These are phyloP conservation scores for Stylophora pistillata DNA, from an alignment of 64 coral and sea anemone species.

Conservation along the genomic window DNA sequence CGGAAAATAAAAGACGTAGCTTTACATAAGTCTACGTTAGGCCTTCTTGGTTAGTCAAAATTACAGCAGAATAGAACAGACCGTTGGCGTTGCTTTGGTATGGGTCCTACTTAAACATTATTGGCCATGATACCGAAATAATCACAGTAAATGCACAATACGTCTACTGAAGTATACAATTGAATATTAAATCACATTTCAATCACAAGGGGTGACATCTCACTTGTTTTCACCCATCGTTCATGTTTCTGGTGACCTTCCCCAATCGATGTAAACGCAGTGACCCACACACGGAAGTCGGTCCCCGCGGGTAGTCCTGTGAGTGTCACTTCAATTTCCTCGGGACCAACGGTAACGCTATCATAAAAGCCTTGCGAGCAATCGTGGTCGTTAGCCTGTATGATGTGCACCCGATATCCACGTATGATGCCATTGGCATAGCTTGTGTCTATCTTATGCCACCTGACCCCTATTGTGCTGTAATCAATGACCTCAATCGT, in stretches of 20 bases:
- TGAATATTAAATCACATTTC: not conserved
- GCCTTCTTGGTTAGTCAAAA: too few relatives aligned
- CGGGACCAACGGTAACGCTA: not conserved
- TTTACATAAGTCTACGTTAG: too few relatives aligned
- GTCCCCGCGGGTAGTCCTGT: not conserved
- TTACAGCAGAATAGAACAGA: too few relatives aligned
- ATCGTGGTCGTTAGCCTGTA: not conserved
- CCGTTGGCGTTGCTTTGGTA: too few relatives aligned
- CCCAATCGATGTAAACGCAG: not conserved
- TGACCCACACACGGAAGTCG: not conserved
- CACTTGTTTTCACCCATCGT: conserved; percentile 13
- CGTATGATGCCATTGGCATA: not conserved
- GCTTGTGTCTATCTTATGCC: not conserved
- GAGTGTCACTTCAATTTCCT: not conserved
- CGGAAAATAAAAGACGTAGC: too few relatives aligned
- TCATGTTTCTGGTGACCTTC: conserved; percentile 2
- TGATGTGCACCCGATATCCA: conserved; percentile 10
- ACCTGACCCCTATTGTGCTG: conserved; percentile 10
- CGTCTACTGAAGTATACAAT: not conserved
- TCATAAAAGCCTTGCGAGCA: not conserved
- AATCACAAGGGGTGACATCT: not conserved
- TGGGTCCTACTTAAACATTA: too few relatives aligned
- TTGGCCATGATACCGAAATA: not conserved
- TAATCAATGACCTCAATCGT: not conserved
- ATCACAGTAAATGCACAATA: not conserved